Evolutionary conservation across 53 echinoderm and acorn worm species (phyloP).

Genomic region (Apostichopus leukothele): DNA sequence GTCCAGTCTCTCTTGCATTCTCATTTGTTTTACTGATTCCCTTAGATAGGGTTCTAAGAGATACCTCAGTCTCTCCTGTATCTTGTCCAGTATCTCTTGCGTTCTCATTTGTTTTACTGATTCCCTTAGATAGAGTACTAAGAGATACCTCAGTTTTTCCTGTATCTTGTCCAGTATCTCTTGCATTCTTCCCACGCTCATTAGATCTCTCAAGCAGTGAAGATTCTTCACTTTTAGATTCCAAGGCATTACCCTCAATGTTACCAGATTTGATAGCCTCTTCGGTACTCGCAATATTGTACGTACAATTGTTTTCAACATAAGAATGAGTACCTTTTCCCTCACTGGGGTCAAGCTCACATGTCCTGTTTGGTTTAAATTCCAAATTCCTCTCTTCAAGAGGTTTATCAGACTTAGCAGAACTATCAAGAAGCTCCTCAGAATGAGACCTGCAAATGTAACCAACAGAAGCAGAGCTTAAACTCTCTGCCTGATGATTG

Average conservation of each 20-base stretch:
- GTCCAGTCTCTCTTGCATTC: too few relatives aligned
- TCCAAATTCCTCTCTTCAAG: too few relatives aligned
- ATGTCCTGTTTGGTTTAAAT: too few relatives aligned
- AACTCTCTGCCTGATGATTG: background rate
- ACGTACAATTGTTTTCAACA: background rate
- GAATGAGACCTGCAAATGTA: background rate
- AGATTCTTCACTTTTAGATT: background rate
- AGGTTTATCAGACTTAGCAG: too few relatives aligned
- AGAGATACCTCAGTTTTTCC: background rate
- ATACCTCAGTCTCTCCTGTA: too few relatives aligned
- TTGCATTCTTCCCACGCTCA: background rate
- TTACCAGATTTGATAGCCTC: background rate
- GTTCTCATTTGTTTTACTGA: background rate
- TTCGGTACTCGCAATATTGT: background rate
- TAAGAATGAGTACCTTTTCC: too few relatives aligned
- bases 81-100: too few relatives aligned
- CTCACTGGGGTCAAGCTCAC: too few relatives aligned
- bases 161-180: background rate
- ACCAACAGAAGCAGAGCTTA: background rate
- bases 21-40: background rate
- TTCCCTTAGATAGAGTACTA: background rate
- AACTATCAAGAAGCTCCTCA: background rate
- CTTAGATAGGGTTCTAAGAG: too few relatives aligned
- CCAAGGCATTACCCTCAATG: background rate
- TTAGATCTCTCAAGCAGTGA: background rate